Base-by-base conservation (phyloP, 2,888 invertebrate genomes). In the Dyspetes luteomarginatus region DNA sequence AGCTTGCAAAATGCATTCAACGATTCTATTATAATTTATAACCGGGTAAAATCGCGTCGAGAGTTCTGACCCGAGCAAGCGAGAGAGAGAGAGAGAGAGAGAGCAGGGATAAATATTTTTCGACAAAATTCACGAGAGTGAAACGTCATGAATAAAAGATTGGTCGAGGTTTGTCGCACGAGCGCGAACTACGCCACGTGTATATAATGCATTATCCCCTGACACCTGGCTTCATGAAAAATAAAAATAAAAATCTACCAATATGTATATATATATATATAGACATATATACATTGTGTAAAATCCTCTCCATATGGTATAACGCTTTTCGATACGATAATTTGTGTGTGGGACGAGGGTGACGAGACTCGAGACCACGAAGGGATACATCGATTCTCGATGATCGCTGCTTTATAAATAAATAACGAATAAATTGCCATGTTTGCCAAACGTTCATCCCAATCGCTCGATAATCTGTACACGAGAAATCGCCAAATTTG, bases 121-220 rank as follows among this genome's bases (percentile, higher is more conserved):
- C 72, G 60, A 81, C 76, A 64, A n/a, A n/a, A 73, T 41, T 36
- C 72, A 45, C 75, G 75, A 64, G 68, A 68, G 52, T 24, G 24
- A 72, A 76, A 48, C 28, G 67, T 73, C 62, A 73, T 76, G 68
- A 76, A 81, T 81, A 81, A 77, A 76, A 81, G 67, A 81, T 81
- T 28, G 62, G n/a, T 41, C 56, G 72, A 67, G 72, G 75, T 62
- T 76, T 52, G 80, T 72, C 80, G 52, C 22, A 15, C 45, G 60
- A 76, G 36, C 12, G 67, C 67, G 62, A 67, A 62, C 71, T 43
- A 30, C 24, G 60, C 30, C 75, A 67, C 75, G 71, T 48, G 36
- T 67, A 75, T n/a, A n/a, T 80, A 76, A 75, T 76, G 75, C 80
- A 80, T 80, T 72, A 76, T 80, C 67, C 71, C 48, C 26, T 75